Base-by-base conservation (phyloP, 2,797 vertebrate genomes). In the Acestrorhynchus altus region DNA sequence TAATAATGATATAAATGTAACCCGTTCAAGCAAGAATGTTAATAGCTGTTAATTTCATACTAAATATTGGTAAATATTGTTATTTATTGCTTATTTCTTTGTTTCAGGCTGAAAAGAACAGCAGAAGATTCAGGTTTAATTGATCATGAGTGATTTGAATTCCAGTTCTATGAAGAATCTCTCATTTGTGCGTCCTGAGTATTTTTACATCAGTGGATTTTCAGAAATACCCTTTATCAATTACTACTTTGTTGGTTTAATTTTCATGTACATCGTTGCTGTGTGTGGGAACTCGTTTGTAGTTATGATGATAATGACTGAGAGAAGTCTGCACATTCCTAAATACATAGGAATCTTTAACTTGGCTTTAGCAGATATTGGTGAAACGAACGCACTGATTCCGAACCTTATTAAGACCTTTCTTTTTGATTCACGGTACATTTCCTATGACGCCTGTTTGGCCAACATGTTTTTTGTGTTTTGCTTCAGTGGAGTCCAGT, bases 151-250 rank as follows among this genome's bases (percentile, higher is more conserved):
- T 20, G 47, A 16, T 24, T 20, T 70, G 24, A 80, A 76, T 40
- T 46, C 20, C 26, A 76, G 60, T 28, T 56, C 42, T 7, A 35
- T 22, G 2, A 24, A 46, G 42, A 85, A 85, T 65, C 28, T 16
- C 1, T 76, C 78, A 0, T 26, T 84, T 81, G 73, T 84, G 31
- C 74, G 16, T 22, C 83, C 84, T 16, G 60, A 78, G 71, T 78
- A 71, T 44, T 83, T 86, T 68, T 83, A 66, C 56, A 84, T 86
- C 61, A 72, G 44, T 40, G 84, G 85, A 26, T 81, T 84, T 68
- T 77, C 69, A 65, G 67, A 42, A 13, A 46, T 77, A 28, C 76
- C 73, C 0, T 22, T 65, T 39, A 54, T 22, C 26, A 70, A 77
- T 7, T 84, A 77, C 20, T 83, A 80, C 24, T 86, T 77, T 52